These are phyloP conservation scores for Tiaroga cobitis DNA, from an alignment of 2,797 vertebrate genomes.

Conservation along the genomic window DNA sequence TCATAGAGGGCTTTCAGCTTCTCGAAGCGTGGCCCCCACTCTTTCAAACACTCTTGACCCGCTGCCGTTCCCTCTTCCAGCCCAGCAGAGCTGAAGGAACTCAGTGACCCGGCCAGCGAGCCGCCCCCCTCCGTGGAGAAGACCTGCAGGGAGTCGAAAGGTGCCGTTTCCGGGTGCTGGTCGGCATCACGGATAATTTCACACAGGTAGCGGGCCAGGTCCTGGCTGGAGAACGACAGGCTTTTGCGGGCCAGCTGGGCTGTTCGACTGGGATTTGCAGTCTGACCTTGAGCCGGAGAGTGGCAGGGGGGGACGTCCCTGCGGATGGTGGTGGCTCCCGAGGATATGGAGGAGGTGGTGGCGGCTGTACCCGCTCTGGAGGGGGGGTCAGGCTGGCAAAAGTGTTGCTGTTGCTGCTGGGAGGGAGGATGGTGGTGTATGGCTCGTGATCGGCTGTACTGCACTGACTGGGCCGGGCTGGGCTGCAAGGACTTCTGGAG, in stretches of 20 bases:
- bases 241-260: slow-evolving; percentile 71
- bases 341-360: slow-evolving; percentile 64
- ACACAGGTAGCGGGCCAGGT: slow-evolving; percentile 79
- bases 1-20: slow-evolving; percentile 86
- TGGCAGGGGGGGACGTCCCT: slow-evolving; percentile 67
- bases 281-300: slow-evolving; percentile 74
- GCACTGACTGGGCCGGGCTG: slow-evolving; percentile 81
- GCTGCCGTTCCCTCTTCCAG: slow-evolving; percentile 71
- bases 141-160: slow-evolving; percentile 83
- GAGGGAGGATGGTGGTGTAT: slow-evolving; percentile 71
- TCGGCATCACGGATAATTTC: slow-evolving; percentile 81
- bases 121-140: slow-evolving; percentile 85
- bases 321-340: slow-evolving; percentile 66
- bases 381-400: slow-evolving; percentile 60
- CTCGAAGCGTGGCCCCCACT: slow-evolving; percentile 88
- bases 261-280: slow-evolving; percentile 66
- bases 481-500: slow-evolving; percentile 87
- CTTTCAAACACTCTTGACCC: slow-evolving; percentile 75
- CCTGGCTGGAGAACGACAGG: slow-evolving; percentile 75
- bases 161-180: slow-evolving; percentile 73
- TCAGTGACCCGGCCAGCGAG: slow-evolving; percentile 82
- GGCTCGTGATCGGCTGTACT: slow-evolving; percentile 74
- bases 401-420: slow-evolving; percentile 73
- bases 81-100: slow-evolving; percentile 81
- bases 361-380: slow-evolving; percentile 70